Evolutionary conservation across 2,888 invertebrate species (phyloP), one percentile per base, ranked within the genome.

Genomic region (Tineola bisselliella): DNA sequence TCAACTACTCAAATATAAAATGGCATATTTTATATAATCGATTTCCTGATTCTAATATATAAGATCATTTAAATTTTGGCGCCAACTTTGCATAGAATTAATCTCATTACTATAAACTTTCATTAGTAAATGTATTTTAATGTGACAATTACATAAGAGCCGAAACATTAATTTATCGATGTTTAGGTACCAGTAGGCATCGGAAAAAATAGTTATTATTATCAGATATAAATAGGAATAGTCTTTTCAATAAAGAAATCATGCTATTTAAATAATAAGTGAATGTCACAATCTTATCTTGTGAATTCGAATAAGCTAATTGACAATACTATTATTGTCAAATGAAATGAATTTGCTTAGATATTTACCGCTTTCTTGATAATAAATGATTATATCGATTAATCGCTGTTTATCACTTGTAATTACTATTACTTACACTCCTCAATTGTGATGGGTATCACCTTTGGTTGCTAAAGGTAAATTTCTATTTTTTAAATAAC

Each of bases 281-380:
- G n/a, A 48, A 3, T 48, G 6, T 48, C 6, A 15, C 15, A 48
- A 48, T 48, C 48, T 48, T 48, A 48, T 48, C 48, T 48, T n/a
- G 48, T 48, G 48, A 48, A 48, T 48, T 48, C 15, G 48, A 15
- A 48, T 15, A 48, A 48, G 48, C 48, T 48, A 48, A 48, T 48
- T 48, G 15, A n/a, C 15, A 15, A n/a, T n/a, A n/a, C n/a, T n/a
- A n/a, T n/a, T 48, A 5, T 15, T 43, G 43, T 43, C 43, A 13
- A 13, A 13, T 12, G 43, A n/a, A 43, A 43, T 43, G 8, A 43
- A 43, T 43, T 43, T 5, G 43, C 43, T 43, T 43, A 43, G 43
- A 43, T 43, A 43, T 33, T 33, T 3, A 43, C 43, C 43, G 43
- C 3, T 43, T 43, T 43, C 4, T 8, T 13, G 43, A 43, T 43